phyloP scores from a whole-genome alignment of 2,113 vertebrate species.

The Dissostichus mawsoni region DNA sequence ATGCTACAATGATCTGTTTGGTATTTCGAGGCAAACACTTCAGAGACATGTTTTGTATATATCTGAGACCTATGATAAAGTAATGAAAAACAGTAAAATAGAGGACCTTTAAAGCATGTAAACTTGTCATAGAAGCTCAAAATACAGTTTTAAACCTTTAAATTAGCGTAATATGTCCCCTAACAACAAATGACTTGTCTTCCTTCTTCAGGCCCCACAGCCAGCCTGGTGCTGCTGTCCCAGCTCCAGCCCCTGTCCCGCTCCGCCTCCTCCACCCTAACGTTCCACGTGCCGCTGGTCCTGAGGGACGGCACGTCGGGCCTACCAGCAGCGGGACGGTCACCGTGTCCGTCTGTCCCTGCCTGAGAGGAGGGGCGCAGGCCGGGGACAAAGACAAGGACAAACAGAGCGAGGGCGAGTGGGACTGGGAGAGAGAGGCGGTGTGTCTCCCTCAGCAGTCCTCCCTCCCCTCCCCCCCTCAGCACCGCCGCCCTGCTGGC shows the following conservation, averaged over 20 bases:
- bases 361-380: conserved; percentile 85
- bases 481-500: conserved; percentile 91
- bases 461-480: conserved; percentile 85
- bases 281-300: conserved; percentile 87
- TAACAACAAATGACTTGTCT: conserved; percentile 16
- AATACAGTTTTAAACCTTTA: no score
- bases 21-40: no score
- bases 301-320: conserved; percentile 88
- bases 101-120: no score
- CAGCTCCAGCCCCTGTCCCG: conserved; percentile 78
- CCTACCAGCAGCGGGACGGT: conserved; percentile 89
- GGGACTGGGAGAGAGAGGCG: conserved; percentile 81
- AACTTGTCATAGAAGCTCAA: no score
- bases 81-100: no score
- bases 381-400: conserved; percentile 80
- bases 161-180: no score
- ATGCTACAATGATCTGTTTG: no score
- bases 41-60: no score
- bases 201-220: conserved; percentile 78
- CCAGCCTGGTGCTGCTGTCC: conserved; percentile 82
- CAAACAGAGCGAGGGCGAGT: conserved; percentile 70
- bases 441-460: conserved; percentile 86
- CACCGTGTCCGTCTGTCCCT: conserved; percentile 91
- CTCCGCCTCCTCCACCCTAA: conserved; percentile 73
- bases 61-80: no score